These are phyloP conservation scores for Oenanthe melanoleuca DNA, from an alignment of 2,113 vertebrate species.

Conservation along the genomic window DNA sequence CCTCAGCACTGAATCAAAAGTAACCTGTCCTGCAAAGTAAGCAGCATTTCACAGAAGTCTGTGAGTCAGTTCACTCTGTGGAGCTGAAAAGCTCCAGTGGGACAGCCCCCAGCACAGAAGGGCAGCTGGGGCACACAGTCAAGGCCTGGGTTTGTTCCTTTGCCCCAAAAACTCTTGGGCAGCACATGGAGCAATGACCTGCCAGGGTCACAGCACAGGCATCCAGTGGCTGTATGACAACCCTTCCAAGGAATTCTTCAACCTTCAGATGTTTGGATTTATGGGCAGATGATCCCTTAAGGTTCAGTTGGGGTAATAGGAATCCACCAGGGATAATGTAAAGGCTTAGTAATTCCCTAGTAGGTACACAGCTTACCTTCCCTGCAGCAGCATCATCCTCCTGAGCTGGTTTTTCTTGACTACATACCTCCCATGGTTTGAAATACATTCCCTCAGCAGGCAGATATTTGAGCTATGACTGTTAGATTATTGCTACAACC, in stretches of 20 bases:
- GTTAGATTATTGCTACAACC: background rate
- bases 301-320: background rate
- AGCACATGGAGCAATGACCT: background rate
- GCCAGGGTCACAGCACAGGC: accelerated
- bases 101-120: background rate
- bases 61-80: background rate
- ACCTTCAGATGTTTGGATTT: background rate
- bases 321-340: background rate
- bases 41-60: background rate
- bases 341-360: background rate
- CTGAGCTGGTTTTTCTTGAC: background rate
- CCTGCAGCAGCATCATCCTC: background rate
- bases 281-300: background rate
- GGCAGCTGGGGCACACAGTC: background rate
- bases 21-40: background rate
- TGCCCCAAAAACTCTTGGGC: background rate
- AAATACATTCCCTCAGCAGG: background rate
- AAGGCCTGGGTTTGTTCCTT: background rate
- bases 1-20: background rate
- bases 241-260: background rate
- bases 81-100: background rate
- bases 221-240: accelerated
- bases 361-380: background rate
- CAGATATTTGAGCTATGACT: background rate
- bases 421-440: background rate